Evolutionary conservation across 2,113 vertebrate species (phyloP), one percentile per base, ranked within the genome.

Genomic region (Lampris incognitus): DNA sequence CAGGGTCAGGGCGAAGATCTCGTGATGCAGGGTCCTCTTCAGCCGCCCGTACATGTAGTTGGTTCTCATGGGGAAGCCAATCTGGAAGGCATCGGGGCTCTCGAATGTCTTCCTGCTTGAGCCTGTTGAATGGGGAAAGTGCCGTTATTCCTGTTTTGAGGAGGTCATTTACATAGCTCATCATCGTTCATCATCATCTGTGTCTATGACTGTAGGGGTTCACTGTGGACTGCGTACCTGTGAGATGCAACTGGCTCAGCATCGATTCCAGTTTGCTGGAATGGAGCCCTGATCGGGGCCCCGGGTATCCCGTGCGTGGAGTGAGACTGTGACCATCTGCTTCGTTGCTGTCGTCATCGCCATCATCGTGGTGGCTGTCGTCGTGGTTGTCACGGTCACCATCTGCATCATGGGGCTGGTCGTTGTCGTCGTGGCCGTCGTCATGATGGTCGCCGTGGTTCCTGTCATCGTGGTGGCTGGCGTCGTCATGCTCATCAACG

Each of bases 31-130:
- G 1, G 93, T 93, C 69, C 52, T 90, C 88, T 92, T 95, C 71
- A 94, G n/a, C 0, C 87, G 85, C 1, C 93, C 93, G 4, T 93
- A 92, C 94, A 95, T 95, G 87, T 94, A 95, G 89, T 94, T 94
- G 11, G 90, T 94, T 51, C 93, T 92, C 84, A 94, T 91, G 42
- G 94, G 94, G 85, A 95, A 95, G 59, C 93, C 92, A 62, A 95
- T 91, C 87, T 95, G 92, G 76, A 95, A 95, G 36, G 79, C 80
- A 4, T 91, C 91, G 0, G 79, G 81, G 55, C 66, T 85, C 61
- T 77, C 84, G 3, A 51, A 7, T 36, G 76, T 82, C 40, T 77
- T 92, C 69, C 82, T 93, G 64, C 52, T 78, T 4, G 86, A 69
- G 54, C 86, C 94, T 94, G 92, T 40, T 59, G 24, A 55, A 66